Base-by-base conservation (phyloP, 2,888 invertebrate species). In the Cheilosia scutellata region DNA sequence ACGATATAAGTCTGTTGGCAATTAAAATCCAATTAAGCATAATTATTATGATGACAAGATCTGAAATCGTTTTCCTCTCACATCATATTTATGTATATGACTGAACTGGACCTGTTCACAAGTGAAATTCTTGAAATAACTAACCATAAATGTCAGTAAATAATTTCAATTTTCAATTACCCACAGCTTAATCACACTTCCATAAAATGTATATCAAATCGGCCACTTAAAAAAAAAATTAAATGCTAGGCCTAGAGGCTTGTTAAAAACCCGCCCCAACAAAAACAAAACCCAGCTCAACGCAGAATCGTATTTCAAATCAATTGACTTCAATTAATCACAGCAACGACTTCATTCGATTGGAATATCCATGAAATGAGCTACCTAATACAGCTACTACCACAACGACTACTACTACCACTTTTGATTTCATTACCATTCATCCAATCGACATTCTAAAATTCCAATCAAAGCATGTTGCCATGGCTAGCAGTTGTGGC, bases 291-390 rank as follows among this genome's bases (percentile, higher is more conserved):
- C 33, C 33, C 7, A 33, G 9, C 33, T 33, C 7, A 33, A 9
- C 7, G 33, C 33, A 68, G 20, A 49, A 20, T n/a, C 16, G 16
- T 13, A 6, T 49, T 25, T 25, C 49, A 44, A 68, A 47, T 31
- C 63, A 53, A 75, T 75, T 71, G 79, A 75, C 60, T 79, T 70
- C 75, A 84, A 84, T 84, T 84, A 84, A 84, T 84, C 84, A 84
- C 47, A 57, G 42, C 29, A 58, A 57, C 74, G 58, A 84, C 68
- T 79, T 79, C 75, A 79, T 66, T 71, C 70, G 65, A 84, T 75
- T 65, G 79, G 83, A 62, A 75, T n/a, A n/a, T 79, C 74, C 40
- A 13, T 20, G 5, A 37, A 42, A 74, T 84, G 79, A 84, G 70
- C 11, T 53, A 9, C 27, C 70, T 70, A 71, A 37, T 63, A 51